Conservation (phyloP, 1,140 invertebrate species). For the Dreissena polymorpha region DNA sequence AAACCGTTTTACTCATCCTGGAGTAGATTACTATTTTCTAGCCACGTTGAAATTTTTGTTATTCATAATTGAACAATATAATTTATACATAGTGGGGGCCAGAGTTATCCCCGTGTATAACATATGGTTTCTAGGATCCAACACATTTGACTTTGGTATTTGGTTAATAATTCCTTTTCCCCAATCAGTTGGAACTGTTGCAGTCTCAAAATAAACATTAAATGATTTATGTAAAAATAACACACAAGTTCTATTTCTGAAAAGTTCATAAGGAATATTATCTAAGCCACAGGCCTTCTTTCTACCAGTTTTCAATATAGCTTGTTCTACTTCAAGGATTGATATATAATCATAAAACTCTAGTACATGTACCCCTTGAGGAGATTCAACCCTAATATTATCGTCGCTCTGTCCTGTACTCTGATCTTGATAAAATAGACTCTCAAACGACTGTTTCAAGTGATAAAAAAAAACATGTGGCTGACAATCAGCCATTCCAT, state of each 20-base stretch:
- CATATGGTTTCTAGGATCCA: constrained; percentile 25
- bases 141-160: constrained; percentile 26
- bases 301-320: constrained; percentile 22
- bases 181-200: constrained; percentile 27
- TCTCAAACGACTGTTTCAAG: constrained; percentile 1
- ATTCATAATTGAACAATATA: constrained; percentile 46
- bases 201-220: constrained; percentile 27
- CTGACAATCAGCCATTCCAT: background rate
- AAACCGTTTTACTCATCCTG: constrained; percentile 42
- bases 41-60: constrained; percentile 30
- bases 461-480: background rate
- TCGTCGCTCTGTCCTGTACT: background rate
- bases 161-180: constrained; percentile 24
- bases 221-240: constrained; percentile 18
- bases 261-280: constrained; percentile 9
- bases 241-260: constrained; percentile 26
- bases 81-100: constrained; percentile 20
- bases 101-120: constrained; percentile 41
- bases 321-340: constrained; percentile 22
- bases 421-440: background rate
- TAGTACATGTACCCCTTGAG: background rate
- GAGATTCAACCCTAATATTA: background rate
- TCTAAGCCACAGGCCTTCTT: constrained; percentile 19
- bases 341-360: constrained; percentile 37
- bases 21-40: constrained; percentile 19